Evolutionary conservation across 2,113 vertebrate species (phyloP).

Genomic region (Stegostoma tigrinum): DNA sequence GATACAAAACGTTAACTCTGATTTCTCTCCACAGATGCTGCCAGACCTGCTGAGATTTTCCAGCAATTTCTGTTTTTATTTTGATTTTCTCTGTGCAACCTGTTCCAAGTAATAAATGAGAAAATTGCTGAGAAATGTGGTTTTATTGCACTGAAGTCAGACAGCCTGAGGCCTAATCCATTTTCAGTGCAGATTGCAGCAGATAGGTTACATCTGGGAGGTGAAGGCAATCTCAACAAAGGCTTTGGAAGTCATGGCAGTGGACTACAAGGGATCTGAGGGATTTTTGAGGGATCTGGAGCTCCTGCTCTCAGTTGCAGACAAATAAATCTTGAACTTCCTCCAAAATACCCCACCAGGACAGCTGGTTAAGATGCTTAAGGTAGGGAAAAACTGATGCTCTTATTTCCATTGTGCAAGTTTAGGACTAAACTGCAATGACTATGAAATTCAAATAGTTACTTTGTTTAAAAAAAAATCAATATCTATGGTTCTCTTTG

Average conservation of each 20-base stretch:
- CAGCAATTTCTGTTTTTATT: too few relatives aligned
- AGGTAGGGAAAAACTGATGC: background rate
- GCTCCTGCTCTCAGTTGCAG: background rate
- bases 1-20: too few relatives aligned
- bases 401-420: background rate
- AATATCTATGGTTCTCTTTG: background rate
- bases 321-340: too few relatives aligned
- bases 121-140: background rate
- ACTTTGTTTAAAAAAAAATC: background rate
- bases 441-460: background rate
- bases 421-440: background rate
- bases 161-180: background rate
- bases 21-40: too few relatives aligned
- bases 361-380: background rate
- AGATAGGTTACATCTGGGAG: background rate
- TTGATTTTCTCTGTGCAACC: background rate
- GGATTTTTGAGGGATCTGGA: background rate
- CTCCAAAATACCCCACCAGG: background rate
- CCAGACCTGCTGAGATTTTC: too few relatives aligned
- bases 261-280: too few relatives aligned
- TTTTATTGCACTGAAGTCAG: background rate
- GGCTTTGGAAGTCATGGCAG: background rate
- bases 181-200: background rate
- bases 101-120: background rate
- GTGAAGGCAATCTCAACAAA: background rate